Base-by-base conservation (phyloP, 1,140 invertebrate genomes). In the Bombus vancouverensis region DNA sequence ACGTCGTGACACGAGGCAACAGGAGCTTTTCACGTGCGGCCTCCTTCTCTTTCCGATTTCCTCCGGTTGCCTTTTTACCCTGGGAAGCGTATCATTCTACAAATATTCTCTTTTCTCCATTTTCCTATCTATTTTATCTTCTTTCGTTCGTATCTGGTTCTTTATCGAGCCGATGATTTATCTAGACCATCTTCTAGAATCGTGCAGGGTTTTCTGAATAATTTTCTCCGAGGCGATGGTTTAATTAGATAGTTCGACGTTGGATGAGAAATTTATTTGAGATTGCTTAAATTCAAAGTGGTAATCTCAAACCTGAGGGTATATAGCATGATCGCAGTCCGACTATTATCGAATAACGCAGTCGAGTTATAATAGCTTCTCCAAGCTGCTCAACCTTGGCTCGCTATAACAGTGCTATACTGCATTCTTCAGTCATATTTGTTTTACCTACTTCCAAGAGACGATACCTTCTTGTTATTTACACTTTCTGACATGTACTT, bases 1-100 rank as follows among this genome's bases (percentile, higher is more conserved):
- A 66, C 82, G 72, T 73, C 65, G 70, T 86, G 86, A 84, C 86
- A 83, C 85, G 87, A 83, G 80, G 90, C 88, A 88, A 86, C 87
- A 80, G 76, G 59, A 90, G 81, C 65, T 84, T 70, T 81, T 82
- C 87, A 81, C 57, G 85, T 85, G 34, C 73, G 18, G 42, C 59
- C 65, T 83, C 80, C 76, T 86, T 89, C 81, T 53, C 37, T 73
- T 89, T 87, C 25, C 85, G 66, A 47, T 90, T 89, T 76, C 81
- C 81, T 62, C n/a, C 42, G 42, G 13, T 68, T 86, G 32, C 32
- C 83, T 71, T 72, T 22, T 42, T 5, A 37, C 42, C 42, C 62
- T 81, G 65, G 28, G n/a, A 83, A 71, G 22, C 66, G 47, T 42
- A 47, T 59, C 72, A 18, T 4, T 25, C 22, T 18, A 1, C 15